A percentile compares a stretch with the other conserved stretches of the same genome.
Evolutionary conservation across 1,140 invertebrate species (phyloP).

Genomic region (Ceratitis capitata): DNA sequence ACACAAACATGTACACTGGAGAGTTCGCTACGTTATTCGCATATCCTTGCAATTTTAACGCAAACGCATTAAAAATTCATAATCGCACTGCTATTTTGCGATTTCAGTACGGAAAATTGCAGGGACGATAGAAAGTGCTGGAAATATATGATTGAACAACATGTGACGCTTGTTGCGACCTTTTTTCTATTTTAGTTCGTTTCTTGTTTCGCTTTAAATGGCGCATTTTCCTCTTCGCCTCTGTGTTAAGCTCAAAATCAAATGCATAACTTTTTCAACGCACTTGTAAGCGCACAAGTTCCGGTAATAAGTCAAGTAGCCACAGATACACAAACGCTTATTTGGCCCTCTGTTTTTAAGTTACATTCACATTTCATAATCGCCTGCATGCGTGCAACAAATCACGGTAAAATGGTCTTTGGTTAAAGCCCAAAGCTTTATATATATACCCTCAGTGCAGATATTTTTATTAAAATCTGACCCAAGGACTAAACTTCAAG

Average conservation of each 20-base stretch:
- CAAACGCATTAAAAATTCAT: conserved; percentile 26
- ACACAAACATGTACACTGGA: background rate
- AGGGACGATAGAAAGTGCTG: background rate
- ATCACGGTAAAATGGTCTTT: conserved; percentile 9
- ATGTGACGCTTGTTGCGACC: background rate
- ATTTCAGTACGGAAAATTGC: background rate
- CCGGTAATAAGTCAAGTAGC: background rate
- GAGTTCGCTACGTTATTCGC: background rate
- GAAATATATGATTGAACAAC: background rate
- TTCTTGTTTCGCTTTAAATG: background rate
- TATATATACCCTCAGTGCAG: too few species aligned
- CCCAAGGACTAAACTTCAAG: too few species aligned
- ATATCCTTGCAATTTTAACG: background rate
- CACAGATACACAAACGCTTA: background rate
- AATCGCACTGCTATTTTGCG: conserved; percentile 16
- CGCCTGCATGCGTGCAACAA: conserved; percentile 24
- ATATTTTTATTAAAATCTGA: too few species aligned
- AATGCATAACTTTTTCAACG: background rate
- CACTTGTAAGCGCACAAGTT: background rate
- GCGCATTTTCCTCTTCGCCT: background rate
- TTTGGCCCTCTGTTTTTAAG: background rate
- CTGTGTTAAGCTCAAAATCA: background rate
- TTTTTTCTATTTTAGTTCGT: background rate
- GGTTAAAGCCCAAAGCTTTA: too few species aligned
- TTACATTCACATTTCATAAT: background rate